Evolutionary conservation across 1,140 invertebrate genomes (phyloP).

Genomic region (Microplitis mediator): DNA sequence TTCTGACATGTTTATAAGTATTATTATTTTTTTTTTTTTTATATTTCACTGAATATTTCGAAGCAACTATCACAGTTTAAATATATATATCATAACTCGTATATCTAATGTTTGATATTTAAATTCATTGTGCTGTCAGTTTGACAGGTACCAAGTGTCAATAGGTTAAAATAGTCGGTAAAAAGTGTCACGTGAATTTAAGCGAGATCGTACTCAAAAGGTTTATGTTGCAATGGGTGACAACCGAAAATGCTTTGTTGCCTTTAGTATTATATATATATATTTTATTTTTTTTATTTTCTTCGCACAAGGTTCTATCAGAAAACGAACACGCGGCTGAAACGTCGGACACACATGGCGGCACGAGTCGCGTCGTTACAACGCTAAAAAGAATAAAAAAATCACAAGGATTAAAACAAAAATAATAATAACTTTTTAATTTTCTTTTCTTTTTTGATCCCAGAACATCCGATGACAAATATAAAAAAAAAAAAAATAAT

Average conservation of each 20-base stretch:
- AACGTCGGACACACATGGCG: constrained; percentile 28
- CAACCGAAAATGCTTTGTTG: not conserved
- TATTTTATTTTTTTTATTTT: not conserved
- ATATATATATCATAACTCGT: too few relatives aligned
- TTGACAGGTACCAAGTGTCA: too few relatives aligned
- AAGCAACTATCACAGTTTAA: not conserved
- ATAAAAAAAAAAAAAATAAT: not conserved
- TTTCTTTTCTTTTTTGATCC: not conserved
- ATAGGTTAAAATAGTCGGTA: too few relatives aligned
- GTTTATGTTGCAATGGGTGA: constrained; percentile 6
- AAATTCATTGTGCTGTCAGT: too few relatives aligned
- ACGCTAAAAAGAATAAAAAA: constrained; percentile 1
- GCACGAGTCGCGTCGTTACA: constrained; percentile 17
- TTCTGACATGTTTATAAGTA: not conserved
- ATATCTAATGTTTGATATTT: too few relatives aligned
- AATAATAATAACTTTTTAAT: not conserved
- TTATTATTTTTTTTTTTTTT: too few relatives aligned
- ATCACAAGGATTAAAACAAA: not conserved
- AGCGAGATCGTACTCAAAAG: not conserved
- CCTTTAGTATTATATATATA: not conserved
- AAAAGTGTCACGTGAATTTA: not conserved
- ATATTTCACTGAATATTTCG: not conserved
- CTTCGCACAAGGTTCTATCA: constrained; percentile 7
- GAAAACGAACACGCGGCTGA: constrained; percentile 24
- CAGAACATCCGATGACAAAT: not conserved